Conservation (phyloP, 2,888 invertebrate species). For the Scrobipalpa atriplicella region DNA sequence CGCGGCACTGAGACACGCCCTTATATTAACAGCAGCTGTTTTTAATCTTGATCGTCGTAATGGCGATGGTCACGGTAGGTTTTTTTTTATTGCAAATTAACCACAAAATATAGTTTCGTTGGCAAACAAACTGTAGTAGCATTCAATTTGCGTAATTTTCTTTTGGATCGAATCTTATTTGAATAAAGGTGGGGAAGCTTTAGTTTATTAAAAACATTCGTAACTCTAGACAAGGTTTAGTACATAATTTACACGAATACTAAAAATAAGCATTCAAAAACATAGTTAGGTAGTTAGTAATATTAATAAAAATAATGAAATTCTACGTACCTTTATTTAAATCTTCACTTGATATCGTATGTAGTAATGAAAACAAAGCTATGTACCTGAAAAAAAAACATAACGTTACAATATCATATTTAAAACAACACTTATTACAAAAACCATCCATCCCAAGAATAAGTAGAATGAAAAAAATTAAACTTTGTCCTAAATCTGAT, state of each 20-base stretch:
- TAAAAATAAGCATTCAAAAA: too few species aligned
- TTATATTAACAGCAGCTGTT: slow-evolving; percentile 60
- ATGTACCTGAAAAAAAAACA: slow-evolving; percentile 41
- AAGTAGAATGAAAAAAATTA: too few species aligned
- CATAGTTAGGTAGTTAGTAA: too few species aligned
- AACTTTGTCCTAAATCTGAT: too few species aligned
- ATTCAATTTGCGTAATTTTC: slow-evolving; percentile 28
- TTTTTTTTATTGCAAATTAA: slow-evolving; percentile 45
- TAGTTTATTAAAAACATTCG: neutral
- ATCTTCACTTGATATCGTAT: slow-evolving; percentile 30
- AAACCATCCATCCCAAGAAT: too few species aligned
- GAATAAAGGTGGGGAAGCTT: slow-evolving; percentile 19
- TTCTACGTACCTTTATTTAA: neutral
- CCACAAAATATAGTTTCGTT: slow-evolving; percentile 42
- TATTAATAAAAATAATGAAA: too few species aligned
- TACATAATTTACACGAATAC: neutral
- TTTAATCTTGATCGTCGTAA: slow-evolving; percentile 71
- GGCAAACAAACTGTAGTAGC: slow-evolving; percentile 37
- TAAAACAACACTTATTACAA: neutral
- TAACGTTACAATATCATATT: neutral
- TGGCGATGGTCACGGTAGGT: slow-evolving; percentile 69
- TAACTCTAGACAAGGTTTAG: neutral
- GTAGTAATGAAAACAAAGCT: slow-evolving; percentile 34
- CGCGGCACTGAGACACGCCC: slow-evolving; percentile 59
- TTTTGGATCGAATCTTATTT: slow-evolving; percentile 28